Conservation (phyloP, 30 jellyfish, hydroid and myxozoan genomes). For the Catostylus mosaicus region DNA sequence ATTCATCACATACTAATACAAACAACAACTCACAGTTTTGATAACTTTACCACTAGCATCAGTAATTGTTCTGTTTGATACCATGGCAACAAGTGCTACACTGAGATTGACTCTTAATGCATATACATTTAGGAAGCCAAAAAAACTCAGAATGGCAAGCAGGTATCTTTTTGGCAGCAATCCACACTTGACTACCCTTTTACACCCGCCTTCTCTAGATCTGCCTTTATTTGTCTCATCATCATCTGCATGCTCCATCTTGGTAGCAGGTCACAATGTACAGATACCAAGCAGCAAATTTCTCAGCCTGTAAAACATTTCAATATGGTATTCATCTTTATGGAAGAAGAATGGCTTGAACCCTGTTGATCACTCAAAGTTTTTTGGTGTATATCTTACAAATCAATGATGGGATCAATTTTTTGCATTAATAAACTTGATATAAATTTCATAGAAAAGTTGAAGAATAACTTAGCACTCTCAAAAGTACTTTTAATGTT, state of each 20-base stretch:
- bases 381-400: too few relatives aligned
- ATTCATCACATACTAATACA: too few relatives aligned
- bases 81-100: conserved; percentile 99
- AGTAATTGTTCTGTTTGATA: conserved; percentile 65
- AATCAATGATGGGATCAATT: too few relatives aligned
- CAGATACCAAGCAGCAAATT: background rate
- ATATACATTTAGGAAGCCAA: conserved; percentile 95
- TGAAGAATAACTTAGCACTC: too few relatives aligned
- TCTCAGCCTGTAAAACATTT: background rate
- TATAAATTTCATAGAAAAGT: too few relatives aligned
- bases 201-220: background rate
- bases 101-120: conserved; percentile 94
- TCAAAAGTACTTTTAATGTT: too few relatives aligned
- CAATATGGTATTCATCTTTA: too few relatives aligned
- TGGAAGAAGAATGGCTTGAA: too few relatives aligned
- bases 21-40: conserved; percentile 11
- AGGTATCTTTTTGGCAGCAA: conserved; percentile 92
- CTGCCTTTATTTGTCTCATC: background rate
- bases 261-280: background rate
- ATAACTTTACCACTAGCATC: conserved; percentile 53
- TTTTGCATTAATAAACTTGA: too few relatives aligned
- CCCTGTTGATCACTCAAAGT: too few relatives aligned
- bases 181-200: conserved; percentile 56
- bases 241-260: background rate
- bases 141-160: conserved; percentile 84